Evolutionary conservation across 2,888 invertebrate genomes (phyloP), one percentile per base, ranked within the genome.

Genomic region (Nyleta sp.): DNA sequence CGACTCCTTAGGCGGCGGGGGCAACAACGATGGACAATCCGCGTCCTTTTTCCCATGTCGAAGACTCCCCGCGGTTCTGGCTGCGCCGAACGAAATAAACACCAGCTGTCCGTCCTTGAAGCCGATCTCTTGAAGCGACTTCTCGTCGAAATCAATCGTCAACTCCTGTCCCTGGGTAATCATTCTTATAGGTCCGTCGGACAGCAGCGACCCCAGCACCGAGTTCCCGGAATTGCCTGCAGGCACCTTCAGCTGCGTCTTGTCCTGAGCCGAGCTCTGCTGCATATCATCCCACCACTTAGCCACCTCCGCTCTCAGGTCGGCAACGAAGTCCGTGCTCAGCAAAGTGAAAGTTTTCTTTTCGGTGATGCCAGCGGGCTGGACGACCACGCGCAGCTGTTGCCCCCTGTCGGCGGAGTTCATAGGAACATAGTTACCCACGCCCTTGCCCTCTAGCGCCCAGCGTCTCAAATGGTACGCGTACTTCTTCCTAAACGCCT

Each of bases 61-160:
- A 59, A 91, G 91, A 6, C 81, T 81, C 57, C 91, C 91, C 22
- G 85, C 90, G 72, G 92, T 93, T 8, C 92, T 91, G 35, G 95
- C 94, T 72, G 95, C 95, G 31, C 98, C 97, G 87, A 97, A 93
- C 0, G 97, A 98, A 64, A 98, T 97, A 91, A 97, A 98, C 50
- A 98, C 96, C 91, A 97, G 92, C 93, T 97, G 98, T 88, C 96
- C 95, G 89, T 98, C 98, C 89, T 98, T 98, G 88, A 98, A 97
- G 18, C 97, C 97, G 93, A 97, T 95, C 89, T 98, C 98, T 38
- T 95, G 95, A 1, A 98, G 91, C 1, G 96, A 96, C 83, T 98
- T 95, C 88, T 98, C 98, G 88, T 98, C 98, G 84, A 96, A 96
- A 85, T 98, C 98, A 2, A 96, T 95, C 0, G 96, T 96, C 6